phyloP scores from a whole-genome alignment of 2,888 invertebrate genomes.

The Drosophila vallismaia region DNA sequence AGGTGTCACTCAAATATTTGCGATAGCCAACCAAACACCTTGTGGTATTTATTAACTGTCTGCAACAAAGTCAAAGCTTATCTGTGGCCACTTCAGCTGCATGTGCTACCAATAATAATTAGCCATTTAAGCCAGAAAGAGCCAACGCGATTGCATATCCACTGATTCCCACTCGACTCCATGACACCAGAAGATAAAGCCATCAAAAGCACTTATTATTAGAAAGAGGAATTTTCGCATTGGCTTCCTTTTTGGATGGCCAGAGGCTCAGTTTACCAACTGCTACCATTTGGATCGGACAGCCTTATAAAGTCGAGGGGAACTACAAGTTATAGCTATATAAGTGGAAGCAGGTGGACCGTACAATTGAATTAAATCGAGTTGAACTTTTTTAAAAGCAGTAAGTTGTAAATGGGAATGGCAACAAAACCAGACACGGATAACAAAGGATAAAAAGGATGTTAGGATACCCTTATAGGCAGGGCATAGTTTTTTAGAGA shows the following conservation, averaged over 20 bases:
- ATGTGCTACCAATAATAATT: slow-evolving; percentile 72
- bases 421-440: slow-evolving; percentile 23
- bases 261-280: slow-evolving; percentile 27
- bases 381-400: slow-evolving; percentile 24
- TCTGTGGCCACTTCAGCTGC: slow-evolving; percentile 48
- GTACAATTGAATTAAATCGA: slow-evolving; percentile 35
- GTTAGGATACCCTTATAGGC: slow-evolving; percentile 6
- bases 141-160: slow-evolving; percentile 38
- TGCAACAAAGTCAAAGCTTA: slow-evolving; percentile 45
- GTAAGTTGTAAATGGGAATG: slow-evolving; percentile 31
- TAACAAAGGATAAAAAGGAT: slow-evolving; percentile 25
- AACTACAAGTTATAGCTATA: slow-evolving; percentile 18
- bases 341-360: slow-evolving; percentile 32
- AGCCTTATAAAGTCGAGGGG: slow-evolving; percentile 22
- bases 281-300: slow-evolving; percentile 36
- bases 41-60: not conserved
- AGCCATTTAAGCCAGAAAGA: slow-evolving; percentile 42
- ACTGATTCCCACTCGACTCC: slow-evolving; percentile 43
- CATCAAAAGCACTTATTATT: slow-evolving; percentile 37
- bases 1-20: slow-evolving; percentile 36
- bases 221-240: slow-evolving; percentile 28
- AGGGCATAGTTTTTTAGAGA: not conserved
- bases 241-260: slow-evolving; percentile 1
- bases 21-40: slow-evolving; percentile 17
- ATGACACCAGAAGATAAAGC: slow-evolving; percentile 40